Evolutionary conservation across 2,888 invertebrate species (phyloP).

Genomic region (Lutraria lutraria): DNA sequence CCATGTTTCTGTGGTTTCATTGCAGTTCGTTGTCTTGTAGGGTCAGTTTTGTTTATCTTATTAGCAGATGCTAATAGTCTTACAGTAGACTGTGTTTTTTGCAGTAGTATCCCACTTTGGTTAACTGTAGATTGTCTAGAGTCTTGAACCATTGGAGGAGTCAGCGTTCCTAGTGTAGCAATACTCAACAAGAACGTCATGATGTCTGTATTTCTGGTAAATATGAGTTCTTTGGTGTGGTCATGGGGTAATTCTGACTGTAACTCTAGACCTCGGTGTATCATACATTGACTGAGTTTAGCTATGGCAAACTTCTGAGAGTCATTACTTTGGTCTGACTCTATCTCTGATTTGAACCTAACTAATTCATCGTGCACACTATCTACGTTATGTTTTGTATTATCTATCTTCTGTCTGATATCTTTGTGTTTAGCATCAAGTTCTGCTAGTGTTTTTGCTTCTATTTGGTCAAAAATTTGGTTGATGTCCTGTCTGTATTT

Average conservation of each 20-base stretch:
- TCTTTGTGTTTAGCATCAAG: neutral
- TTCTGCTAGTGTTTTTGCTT: neutral
- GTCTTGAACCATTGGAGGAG: no score
- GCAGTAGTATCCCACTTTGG: neutral
- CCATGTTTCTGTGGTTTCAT: neutral
- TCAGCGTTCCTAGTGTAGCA: no score
- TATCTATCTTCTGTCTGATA: no score
- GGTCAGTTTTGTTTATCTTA: neutral
- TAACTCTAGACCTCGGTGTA: neutral
- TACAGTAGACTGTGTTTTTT: neutral
- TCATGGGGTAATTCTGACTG: neutral
- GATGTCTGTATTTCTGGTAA: conserved; percentile 9
- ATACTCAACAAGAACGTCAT: no score
- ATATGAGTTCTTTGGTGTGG: neutral
- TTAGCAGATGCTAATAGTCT: neutral
- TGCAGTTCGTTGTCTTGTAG: neutral
- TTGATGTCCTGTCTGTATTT: conserved; percentile 5
- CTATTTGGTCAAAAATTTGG: neutral
- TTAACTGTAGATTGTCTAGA: neutral
- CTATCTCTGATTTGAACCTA: no score
- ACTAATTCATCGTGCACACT: no score
- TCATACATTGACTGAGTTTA: neutral
- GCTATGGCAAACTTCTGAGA: no score
- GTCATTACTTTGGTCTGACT: no score
- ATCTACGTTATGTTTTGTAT: no score